Evolutionary conservation across 2,888 invertebrate genomes (phyloP).

Genomic region (Epirrhoe tristata): DNA sequence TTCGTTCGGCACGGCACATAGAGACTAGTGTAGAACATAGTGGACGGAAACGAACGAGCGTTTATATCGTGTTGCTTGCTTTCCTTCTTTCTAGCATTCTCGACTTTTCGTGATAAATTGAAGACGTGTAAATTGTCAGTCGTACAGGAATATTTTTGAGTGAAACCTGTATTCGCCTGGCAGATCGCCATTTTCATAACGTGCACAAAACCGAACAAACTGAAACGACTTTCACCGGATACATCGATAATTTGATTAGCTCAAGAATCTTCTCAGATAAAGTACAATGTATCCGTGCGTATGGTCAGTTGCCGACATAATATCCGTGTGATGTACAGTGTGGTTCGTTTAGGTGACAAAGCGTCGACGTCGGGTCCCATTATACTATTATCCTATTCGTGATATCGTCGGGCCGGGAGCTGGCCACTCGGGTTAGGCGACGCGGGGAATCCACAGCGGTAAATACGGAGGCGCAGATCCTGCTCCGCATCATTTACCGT

Average conservation of each 20-base stretch:
- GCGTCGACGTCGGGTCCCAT: conserved; percentile 76
- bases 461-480: conserved; percentile 84
- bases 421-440: conserved; percentile 78
- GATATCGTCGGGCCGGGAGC: conserved; percentile 80
- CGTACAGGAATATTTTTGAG: conserved; percentile 56
- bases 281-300: conserved; percentile 74
- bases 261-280: conserved; percentile 64
- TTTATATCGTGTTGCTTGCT: conserved; percentile 44
- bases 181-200: conserved; percentile 53
- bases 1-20: conserved; percentile 10
- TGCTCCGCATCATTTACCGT: conserved; percentile 81
- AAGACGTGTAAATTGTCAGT: conserved; percentile 66
- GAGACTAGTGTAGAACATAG: no score
- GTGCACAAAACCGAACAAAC: conserved; percentile 51
- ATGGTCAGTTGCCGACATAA: conserved; percentile 67
- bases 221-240: conserved; percentile 76
- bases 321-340: conserved; percentile 74
- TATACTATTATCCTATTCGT: conserved; percentile 82
- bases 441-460: conserved; percentile 82
- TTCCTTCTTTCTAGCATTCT: conserved; percentile 41
- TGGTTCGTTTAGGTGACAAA: conserved; percentile 81
- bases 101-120: conserved; percentile 67
- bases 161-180: conserved; percentile 52
- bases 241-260: conserved; percentile 78
- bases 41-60: conserved; percentile 27